Conservation (phyloP, 2,888 invertebrate genomes). For the Spodoptera littoralis region DNA sequence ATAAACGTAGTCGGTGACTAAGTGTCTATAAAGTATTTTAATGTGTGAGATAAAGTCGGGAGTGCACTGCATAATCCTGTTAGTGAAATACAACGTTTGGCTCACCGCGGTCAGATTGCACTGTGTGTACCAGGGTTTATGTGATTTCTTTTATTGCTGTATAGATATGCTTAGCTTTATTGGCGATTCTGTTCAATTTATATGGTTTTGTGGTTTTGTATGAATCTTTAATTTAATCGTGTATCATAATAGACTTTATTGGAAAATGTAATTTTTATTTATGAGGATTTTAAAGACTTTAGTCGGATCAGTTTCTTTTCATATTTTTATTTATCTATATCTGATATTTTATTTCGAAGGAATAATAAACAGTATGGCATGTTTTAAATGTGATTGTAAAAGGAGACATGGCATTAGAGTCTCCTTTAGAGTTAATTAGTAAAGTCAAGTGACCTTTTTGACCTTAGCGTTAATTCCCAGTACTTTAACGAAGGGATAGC, state of each 20-base stretch:
- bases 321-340: not conserved
- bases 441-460: constrained; percentile 48
- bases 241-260: constrained; percentile 3
- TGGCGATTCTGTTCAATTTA: constrained; percentile 41
- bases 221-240: constrained; percentile 17
- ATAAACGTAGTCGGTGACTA: constrained; percentile 53
- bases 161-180: constrained; percentile 49
- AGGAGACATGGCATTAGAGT: constrained; percentile 12
- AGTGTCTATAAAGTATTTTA: constrained; percentile 74
- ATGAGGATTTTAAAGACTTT: not conserved
- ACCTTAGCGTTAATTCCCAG: constrained; percentile 51
- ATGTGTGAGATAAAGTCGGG: constrained; percentile 69
- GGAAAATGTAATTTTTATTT: not conserved
- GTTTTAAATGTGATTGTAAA: not conserved
- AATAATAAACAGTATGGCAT: not conserved
- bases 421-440: constrained; percentile 39
- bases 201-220: constrained; percentile 23
- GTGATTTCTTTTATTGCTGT: constrained; percentile 60
- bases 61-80: constrained; percentile 54
- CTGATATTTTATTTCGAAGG: not conserved
- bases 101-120: constrained; percentile 55
- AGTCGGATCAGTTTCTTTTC: too few species aligned
- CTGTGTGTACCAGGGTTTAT: constrained; percentile 59
- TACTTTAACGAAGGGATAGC: constrained; percentile 40
- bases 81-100: constrained; percentile 63